Conservation (phyloP, 2,113 vertebrate genomes). For the Lophura nycthemera region DNA sequence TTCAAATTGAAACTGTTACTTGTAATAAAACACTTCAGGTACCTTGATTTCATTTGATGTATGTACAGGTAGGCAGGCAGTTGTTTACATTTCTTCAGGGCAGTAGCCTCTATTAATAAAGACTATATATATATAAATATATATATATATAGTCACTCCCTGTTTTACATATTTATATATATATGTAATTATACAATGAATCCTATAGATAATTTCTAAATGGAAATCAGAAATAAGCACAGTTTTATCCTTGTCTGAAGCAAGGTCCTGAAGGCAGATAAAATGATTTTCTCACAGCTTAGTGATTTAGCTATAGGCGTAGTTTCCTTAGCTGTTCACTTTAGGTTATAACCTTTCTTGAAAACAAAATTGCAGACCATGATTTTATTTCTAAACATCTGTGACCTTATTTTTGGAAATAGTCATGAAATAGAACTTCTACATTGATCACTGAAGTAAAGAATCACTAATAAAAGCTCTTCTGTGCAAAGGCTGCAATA, state of each 20-base stretch:
- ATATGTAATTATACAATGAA: background rate
- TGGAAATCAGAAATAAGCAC: background rate
- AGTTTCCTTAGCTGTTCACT: background rate
- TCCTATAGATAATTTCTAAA: background rate
- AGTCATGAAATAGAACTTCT: background rate
- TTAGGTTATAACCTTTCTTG: background rate
- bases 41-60: background rate
- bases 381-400: background rate
- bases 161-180: too few relatives aligned
- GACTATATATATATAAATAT: background rate
- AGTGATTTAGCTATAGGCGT: background rate
- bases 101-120: background rate
- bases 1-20: background rate
- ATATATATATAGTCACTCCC: background rate
- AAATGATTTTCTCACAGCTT: background rate
- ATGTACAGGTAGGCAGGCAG: background rate
- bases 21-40: constrained; percentile 4
- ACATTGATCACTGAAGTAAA: background rate
- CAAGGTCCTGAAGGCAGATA: background rate
- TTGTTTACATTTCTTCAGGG: background rate
- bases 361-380: background rate
- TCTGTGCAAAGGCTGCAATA: background rate
- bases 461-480: background rate
- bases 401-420: background rate
- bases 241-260: background rate